These are phyloP conservation scores for Camelus bactrianus DNA, from an alignment of 2,113 vertebrate species.

Conservation along the genomic window DNA sequence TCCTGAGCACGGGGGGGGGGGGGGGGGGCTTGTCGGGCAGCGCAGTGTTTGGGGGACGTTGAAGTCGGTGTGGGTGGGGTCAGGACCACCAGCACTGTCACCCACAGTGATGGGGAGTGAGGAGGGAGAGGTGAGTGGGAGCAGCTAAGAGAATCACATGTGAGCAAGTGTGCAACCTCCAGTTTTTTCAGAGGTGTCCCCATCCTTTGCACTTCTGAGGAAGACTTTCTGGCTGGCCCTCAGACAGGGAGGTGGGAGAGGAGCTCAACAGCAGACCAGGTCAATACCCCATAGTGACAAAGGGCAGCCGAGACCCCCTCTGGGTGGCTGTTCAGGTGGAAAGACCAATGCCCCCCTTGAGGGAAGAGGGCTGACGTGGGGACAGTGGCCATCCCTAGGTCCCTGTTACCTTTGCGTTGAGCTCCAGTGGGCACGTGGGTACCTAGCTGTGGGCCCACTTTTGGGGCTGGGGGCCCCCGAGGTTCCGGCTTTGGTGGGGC, in stretches of 20 bases:
- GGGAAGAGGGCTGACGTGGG: not conserved
- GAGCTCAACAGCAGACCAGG: not conserved
- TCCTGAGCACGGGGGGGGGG: too few species aligned
- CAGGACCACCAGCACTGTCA: too few species aligned
- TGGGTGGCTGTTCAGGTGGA: too few species aligned
- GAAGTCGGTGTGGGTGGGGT: too few species aligned
- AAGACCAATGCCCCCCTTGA: not conserved
- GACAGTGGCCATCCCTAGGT: too few species aligned
- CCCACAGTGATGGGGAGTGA: too few species aligned
- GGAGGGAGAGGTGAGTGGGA: not conserved
- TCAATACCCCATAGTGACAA: too few species aligned
- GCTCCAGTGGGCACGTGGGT: accelerated
- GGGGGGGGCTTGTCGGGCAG: too few species aligned
- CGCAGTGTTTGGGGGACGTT: too few species aligned
- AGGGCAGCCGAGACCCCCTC: not conserved
- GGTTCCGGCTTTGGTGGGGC: not conserved
- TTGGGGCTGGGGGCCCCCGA: accelerated
- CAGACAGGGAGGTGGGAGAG: not conserved
- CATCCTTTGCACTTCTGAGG: not conserved
- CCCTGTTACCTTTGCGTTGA: not conserved
- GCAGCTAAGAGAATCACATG: not conserved
- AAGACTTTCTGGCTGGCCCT: not conserved
- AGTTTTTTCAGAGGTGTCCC: accelerated
- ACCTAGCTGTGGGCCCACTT: conserved; percentile 36
- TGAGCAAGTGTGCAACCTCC: not conserved